Evolutionary conservation across 1,140 invertebrate genomes (phyloP).

Genomic region (Zaprionus vittiger): DNA sequence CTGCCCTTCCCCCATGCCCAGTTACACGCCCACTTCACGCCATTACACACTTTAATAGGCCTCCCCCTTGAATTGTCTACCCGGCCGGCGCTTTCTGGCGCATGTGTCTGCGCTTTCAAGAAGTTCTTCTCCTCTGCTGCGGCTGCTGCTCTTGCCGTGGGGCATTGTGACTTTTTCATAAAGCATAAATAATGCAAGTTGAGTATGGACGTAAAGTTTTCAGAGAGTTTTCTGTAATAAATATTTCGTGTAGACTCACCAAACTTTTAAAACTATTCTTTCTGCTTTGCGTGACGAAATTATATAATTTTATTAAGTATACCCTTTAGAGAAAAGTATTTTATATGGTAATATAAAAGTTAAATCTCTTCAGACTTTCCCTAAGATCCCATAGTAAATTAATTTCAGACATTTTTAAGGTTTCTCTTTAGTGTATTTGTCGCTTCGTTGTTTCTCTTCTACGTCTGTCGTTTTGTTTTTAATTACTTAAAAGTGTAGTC

Average conservation of each 20-base stretch:
- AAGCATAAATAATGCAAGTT: constrained; percentile 5
- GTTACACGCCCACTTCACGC: constrained; percentile 69
- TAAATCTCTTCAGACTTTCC: no score
- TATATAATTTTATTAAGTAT: not conserved
- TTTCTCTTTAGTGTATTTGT: constrained; percentile 8
- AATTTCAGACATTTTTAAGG: not conserved
- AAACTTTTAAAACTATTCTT: not conserved
- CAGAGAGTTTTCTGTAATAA: not conserved
- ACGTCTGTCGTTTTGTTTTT: constrained; percentile 54
- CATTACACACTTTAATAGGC: constrained; percentile 81
- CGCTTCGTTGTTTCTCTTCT: constrained; percentile 8
- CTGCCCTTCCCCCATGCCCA: constrained; percentile 33
- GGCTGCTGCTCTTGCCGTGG: constrained; percentile 4
- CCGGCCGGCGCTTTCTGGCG: constrained; percentile 52
- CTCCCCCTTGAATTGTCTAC: constrained; percentile 22
- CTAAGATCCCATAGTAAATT: not conserved
- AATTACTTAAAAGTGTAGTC: constrained; percentile 77
- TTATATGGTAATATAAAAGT: no score
- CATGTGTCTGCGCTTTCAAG: constrained; percentile 67
- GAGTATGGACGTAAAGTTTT: not conserved
- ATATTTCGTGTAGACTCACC: not conserved
- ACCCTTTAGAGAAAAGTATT: no score
- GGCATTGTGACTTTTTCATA: constrained; percentile 12
- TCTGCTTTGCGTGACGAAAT: not conserved
- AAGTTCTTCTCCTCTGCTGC: constrained; percentile 28